These are phyloP conservation scores for Zosterops borbonicus DNA, from an alignment of 2,113 vertebrate species.

Conservation along the genomic window DNA sequence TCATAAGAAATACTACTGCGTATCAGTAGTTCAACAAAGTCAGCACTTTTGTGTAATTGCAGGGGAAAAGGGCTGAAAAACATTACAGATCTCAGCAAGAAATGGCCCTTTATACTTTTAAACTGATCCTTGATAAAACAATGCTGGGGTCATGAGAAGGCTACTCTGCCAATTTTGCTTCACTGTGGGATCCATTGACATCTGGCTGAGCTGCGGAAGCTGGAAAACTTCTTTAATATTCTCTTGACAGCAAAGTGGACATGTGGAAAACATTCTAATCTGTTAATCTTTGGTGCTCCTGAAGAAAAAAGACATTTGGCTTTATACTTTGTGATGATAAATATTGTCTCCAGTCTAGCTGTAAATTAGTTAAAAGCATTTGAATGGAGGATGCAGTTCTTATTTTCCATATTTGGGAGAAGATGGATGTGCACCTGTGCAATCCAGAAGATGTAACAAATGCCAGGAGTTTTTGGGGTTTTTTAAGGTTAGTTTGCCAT, in stretches of 20 bases:
- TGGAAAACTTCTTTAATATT: conserved; percentile 93
- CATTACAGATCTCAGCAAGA: conserved; percentile 73
- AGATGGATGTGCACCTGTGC: conserved; percentile 54
- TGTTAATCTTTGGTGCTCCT: conserved; percentile 84
- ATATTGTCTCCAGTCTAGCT: conserved; percentile 73
- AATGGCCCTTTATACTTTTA: conserved; percentile 73
- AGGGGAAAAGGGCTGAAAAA: conserved; percentile 71
- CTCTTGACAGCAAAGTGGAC: conserved; percentile 87
- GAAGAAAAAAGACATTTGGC: conserved; percentile 78
- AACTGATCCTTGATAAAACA: conserved; percentile 79
- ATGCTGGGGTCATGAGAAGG: conserved; percentile 79
- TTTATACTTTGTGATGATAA: conserved; percentile 78
- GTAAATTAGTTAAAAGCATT: conserved; percentile 69
- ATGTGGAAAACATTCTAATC: conserved; percentile 95
- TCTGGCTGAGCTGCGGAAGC: conserved; percentile 89
- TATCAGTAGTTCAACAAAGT: conserved; percentile 80
- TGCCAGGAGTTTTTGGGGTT: background rate
- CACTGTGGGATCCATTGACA: conserved; percentile 85
- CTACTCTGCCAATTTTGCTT: conserved; percentile 84
- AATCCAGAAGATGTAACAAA: background rate
- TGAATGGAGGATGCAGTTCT: conserved; percentile 49
- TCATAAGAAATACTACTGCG: conserved; percentile 83
- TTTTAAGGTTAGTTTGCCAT: background rate
- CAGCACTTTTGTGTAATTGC: conserved; percentile 86
- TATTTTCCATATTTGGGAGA: conserved; percentile 47